phyloP scores from a whole-genome alignment of 2,113 vertebrate species.

The Semnornis frantzii region DNA sequence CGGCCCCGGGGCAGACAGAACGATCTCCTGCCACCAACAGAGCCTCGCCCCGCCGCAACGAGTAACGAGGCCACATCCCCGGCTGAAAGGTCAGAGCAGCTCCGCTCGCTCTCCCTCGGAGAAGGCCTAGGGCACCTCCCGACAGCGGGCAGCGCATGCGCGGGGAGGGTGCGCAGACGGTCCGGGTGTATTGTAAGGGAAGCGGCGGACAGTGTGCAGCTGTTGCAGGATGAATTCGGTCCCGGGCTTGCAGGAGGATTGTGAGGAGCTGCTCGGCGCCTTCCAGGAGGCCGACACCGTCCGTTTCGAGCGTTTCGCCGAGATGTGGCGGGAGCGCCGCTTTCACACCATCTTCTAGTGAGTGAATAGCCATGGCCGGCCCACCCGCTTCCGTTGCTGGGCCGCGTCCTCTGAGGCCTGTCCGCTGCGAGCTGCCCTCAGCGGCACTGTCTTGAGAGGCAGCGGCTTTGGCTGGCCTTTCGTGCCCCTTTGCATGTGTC shows the following conservation, averaged over 20 bases:
- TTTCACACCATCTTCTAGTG: constrained; percentile 89
- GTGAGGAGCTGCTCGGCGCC: constrained; percentile 82
- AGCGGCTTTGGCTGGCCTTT: not conserved
- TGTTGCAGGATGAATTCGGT: not conserved
- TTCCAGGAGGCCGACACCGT: constrained; percentile 85
- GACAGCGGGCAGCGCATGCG: not conserved
- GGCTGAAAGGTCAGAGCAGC: not conserved
- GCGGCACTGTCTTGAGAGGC: too few species aligned
- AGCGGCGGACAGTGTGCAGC: not conserved
- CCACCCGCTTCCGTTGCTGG: not conserved
- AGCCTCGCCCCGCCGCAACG: not conserved
- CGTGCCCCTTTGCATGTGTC: too few species aligned
- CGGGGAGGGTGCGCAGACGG: not conserved
- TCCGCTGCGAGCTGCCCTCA: not conserved
- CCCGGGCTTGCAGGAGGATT: constrained; percentile 78
- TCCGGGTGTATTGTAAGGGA: accelerated
- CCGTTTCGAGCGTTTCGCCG: constrained; percentile 86
- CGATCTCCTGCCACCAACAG: accelerated
- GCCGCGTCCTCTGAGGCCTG: not conserved
- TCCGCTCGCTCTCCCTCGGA: accelerated
- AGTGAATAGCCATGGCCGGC: not conserved
- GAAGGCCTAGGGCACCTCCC: accelerated
- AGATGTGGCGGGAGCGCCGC: constrained; percentile 86
- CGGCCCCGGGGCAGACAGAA: not conserved
- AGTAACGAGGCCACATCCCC: accelerated